Conservation (phyloP, 1,140 invertebrate species). For the Anadara kagoshimensis region DNA sequence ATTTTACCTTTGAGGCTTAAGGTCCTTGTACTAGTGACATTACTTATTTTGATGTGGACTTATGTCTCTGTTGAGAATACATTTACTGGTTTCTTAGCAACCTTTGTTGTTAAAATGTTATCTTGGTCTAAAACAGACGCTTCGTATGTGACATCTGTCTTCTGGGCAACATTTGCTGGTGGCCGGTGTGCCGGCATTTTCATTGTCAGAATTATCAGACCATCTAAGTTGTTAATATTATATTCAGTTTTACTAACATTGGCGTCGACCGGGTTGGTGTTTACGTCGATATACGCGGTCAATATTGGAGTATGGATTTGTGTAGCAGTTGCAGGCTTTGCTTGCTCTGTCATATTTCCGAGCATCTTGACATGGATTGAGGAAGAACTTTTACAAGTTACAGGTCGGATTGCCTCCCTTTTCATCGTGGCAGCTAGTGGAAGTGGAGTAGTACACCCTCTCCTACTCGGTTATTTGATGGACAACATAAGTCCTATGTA, state of each 20-base stretch:
- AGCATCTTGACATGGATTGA: constrained; percentile 2
- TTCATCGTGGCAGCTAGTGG: not conserved
- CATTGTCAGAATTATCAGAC: not conserved
- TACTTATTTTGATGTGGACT: no score
- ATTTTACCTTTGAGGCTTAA: no score
- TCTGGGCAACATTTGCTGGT: constrained; percentile 9
- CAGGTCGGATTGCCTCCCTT: constrained; percentile 7
- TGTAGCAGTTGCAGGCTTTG: constrained; percentile 1
- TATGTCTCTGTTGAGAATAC: constrained; percentile 1
- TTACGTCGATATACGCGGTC: not conserved
- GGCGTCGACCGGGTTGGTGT: not conserved
- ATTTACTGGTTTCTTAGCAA: constrained; percentile 2
- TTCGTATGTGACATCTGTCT: constrained; percentile 5
- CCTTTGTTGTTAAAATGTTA: constrained; percentile 13
- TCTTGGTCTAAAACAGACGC: not conserved
- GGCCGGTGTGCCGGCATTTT: not conserved
- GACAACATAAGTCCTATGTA: constrained; percentile 6
- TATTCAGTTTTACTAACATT: not conserved
- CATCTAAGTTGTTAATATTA: not conserved
- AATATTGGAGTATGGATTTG: constrained; percentile 13
- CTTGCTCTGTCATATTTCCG: constrained; percentile 3
- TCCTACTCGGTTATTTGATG: constrained; percentile 15
- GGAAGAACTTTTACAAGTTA: constrained; percentile 15
- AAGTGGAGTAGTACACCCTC: constrained; percentile 1
- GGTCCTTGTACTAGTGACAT: no score